Percentiles rank a stretch among this genome's conserved stretches.
These are phyloP conservation scores for Drosophila ambigua DNA, from an alignment of 1,140 invertebrate genomes.

Conservation along the genomic window DNA sequence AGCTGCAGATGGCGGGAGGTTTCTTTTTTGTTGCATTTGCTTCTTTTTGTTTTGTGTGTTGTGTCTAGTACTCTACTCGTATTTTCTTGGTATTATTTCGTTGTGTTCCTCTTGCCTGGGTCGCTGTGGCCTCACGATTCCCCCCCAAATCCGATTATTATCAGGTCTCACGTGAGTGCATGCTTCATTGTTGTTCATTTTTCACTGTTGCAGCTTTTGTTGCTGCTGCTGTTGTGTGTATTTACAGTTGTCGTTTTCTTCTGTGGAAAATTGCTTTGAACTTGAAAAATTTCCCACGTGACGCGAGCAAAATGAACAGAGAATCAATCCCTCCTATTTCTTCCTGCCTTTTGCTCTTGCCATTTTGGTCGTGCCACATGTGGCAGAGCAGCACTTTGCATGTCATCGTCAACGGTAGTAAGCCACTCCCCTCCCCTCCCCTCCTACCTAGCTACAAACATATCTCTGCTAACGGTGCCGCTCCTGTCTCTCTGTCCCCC, in stretches of 20 bases:
- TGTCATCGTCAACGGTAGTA: constrained; percentile 51
- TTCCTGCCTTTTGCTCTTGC: constrained; percentile 9
- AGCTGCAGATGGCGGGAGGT: too few relatives aligned
- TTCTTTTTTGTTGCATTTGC: constrained; percentile 23
- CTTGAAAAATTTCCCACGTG: constrained; percentile 80
- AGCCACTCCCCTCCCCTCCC: not conserved
- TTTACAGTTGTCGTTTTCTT: constrained; percentile 71
- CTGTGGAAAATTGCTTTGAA: constrained; percentile 78
- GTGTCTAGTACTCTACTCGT: constrained; percentile 11
- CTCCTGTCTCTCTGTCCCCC: constrained; percentile 12
- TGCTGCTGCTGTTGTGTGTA: constrained; percentile 22
- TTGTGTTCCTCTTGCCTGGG: constrained; percentile 37
- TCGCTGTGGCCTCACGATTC: constrained; percentile 61
- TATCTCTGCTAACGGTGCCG: constrained; percentile 54
- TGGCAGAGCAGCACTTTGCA: constrained; percentile 66
- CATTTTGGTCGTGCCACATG: constrained; percentile 55
- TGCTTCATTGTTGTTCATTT: constrained; percentile 52
- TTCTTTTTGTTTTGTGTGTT: not conserved
- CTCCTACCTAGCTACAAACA: not conserved
- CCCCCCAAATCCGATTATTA: constrained; percentile 74
- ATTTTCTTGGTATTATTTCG: constrained; percentile 39
- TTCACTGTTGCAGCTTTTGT: constrained; percentile 16
- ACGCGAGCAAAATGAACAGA: constrained; percentile 40
- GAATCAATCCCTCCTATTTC: constrained; percentile 36
- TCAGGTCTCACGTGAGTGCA: constrained; percentile 77